These are phyloP conservation scores for Boleophthalmus pectinirostris DNA, from an alignment of 2,113 vertebrate genomes.

Conservation along the genomic window DNA sequence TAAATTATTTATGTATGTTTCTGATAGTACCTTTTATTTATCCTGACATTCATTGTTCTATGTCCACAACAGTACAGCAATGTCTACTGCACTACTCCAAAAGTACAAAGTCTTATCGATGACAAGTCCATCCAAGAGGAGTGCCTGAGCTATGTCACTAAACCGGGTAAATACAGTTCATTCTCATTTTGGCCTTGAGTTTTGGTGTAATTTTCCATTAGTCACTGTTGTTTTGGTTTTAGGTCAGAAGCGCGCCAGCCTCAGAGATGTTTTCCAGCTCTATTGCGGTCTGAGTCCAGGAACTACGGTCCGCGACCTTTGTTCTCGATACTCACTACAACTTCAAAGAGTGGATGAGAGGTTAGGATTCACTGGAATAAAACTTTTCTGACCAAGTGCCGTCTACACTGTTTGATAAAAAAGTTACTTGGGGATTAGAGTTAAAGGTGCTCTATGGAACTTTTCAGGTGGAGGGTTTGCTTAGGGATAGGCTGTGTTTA, in stretches of 20 bases:
- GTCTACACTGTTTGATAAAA: neutral
- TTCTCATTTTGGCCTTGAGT: neutral
- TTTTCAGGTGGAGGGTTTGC: too few species aligned
- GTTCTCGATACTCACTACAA: conserved; percentile 89
- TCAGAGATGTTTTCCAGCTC: conserved; percentile 85
- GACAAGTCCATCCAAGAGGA: conserved; percentile 94
- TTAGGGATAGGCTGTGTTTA: too few species aligned
- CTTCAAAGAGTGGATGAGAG: conserved; percentile 94
- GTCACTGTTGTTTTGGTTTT: conserved; percentile 12
- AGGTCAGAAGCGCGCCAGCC: conserved; percentile 91
- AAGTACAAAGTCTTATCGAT: conserved; percentile 93
- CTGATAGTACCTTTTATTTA: neutral
- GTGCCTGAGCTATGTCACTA: conserved; percentile 89
- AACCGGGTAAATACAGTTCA: conserved; percentile 80
- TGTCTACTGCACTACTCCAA: conserved; percentile 94
- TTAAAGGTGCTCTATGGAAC: too few species aligned
- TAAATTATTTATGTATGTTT: neutral
- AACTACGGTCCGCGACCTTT: conserved; percentile 79
- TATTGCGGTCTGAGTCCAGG: conserved; percentile 80
- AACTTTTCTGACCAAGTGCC: neutral
- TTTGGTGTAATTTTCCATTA: neutral
- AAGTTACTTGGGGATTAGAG: too few species aligned
- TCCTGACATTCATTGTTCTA: neutral
- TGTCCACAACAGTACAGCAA: conserved; percentile 87
- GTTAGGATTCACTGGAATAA: conserved; percentile 60